Percentiles rank a stretch among this genome's conserved stretches.
Evolutionary conservation across 2,113 vertebrate genomes (phyloP).

Genomic region (Sisor rabdophorus): DNA sequence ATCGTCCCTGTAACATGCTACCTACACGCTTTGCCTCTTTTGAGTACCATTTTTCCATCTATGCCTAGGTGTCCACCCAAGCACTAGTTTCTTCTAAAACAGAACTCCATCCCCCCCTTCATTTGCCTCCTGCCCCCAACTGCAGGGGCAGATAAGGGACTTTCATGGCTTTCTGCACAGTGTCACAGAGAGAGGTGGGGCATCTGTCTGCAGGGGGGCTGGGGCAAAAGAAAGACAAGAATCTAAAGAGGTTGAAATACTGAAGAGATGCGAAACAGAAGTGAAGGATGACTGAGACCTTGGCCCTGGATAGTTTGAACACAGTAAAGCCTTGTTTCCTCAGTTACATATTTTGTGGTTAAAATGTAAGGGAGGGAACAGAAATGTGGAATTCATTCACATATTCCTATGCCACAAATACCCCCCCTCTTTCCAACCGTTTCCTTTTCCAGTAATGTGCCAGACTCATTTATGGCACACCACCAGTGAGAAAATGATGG

Average conservation of each 20-base stretch:
- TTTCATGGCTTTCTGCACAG: constrained; percentile 60
- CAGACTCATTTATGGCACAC: constrained; percentile 21
- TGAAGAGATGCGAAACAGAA: neutral
- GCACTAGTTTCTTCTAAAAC: constrained; percentile 49
- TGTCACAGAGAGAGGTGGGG: constrained; percentile 47
- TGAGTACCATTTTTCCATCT: neutral
- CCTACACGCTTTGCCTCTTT: neutral
- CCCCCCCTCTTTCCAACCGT: neutral
- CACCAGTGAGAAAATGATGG: constrained; percentile 9
- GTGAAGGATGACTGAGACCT: neutral
- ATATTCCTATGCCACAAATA: constrained; percentile 27
- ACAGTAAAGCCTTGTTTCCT: constrained; percentile 11
- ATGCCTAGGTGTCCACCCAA: constrained; percentile 38
- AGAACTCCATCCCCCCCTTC: constrained; percentile 50
- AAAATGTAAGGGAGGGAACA: constrained; percentile 15
- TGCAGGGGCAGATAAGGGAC: constrained; percentile 57
- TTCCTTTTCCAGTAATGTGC: constrained; percentile 25
- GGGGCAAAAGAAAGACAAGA: neutral
- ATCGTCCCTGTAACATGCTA: neutral
- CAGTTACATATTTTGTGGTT: constrained; percentile 19
- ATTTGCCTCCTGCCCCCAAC: constrained; percentile 47
- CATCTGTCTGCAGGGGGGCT: constrained; percentile 39
- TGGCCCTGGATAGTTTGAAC: neutral
- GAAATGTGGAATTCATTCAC: constrained; percentile 39
- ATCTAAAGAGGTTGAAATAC: neutral